Evolutionary conservation across 2,797 vertebrate species (phyloP).

Genomic region (Lacerta viridis): DNA sequence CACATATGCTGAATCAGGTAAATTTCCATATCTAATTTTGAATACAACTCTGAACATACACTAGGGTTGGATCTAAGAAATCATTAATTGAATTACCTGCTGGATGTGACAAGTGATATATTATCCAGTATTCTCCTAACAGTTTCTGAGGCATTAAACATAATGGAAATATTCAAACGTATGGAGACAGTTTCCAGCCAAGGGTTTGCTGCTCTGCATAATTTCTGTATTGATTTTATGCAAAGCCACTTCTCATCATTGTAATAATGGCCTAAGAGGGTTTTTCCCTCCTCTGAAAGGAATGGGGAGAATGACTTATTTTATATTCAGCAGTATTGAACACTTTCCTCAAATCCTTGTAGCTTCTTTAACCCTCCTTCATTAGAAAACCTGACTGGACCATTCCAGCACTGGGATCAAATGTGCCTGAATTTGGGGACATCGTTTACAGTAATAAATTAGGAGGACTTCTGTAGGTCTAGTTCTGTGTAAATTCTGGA

Average conservation of each 20-base stretch:
- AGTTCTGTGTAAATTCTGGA: no score
- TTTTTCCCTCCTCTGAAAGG: constrained; percentile 27
- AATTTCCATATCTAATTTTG: constrained; percentile 70
- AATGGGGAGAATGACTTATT: constrained; percentile 13
- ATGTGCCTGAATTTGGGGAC: no score
- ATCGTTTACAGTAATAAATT: no score
- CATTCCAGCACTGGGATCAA: no score
- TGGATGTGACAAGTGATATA: constrained; percentile 68
- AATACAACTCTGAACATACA: constrained; percentile 50
- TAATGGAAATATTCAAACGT: constrained; percentile 39
- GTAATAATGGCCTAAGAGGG: neutral
- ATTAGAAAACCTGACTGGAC: no score
- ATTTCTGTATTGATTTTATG: neutral
- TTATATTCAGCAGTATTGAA: constrained; percentile 11
- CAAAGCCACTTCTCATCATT: constrained; percentile 27
- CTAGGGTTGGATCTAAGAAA: constrained; percentile 64
- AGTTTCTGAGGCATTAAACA: constrained; percentile 57
- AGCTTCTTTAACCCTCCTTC: neutral
- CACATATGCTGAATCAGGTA: constrained; percentile 59
- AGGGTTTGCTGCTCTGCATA: constrained; percentile 29
- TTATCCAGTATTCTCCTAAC: constrained; percentile 63
- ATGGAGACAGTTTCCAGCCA: constrained; percentile 49
- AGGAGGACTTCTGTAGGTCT: no score
- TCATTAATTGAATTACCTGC: constrained; percentile 70
- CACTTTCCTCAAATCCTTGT: neutral